phyloP scores from a whole-genome alignment of 2,888 invertebrate species.

The Drosophila cyrtoloma region DNA sequence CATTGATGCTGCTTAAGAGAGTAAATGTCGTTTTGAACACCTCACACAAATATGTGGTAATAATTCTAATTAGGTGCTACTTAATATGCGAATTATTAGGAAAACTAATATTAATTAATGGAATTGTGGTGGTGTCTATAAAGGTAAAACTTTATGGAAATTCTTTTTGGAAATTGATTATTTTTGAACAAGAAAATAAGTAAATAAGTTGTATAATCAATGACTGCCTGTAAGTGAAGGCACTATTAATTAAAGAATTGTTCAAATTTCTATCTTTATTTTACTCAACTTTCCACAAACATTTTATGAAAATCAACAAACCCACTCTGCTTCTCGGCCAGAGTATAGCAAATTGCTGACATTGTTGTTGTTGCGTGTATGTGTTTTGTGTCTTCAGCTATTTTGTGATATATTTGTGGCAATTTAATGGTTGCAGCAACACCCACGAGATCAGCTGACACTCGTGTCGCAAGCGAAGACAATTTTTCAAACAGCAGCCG shows the following conservation, averaged over 20 bases:
- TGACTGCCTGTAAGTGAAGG: neutral
- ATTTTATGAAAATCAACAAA: conserved; percentile 10
- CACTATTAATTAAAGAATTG: neutral
- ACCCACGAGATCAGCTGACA: conserved; percentile 67
- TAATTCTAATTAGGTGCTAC: conserved; percentile 11
- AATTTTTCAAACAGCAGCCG: conserved; percentile 61
- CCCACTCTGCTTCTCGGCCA: neutral
- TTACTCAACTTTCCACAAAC: neutral
- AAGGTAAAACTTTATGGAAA: neutral
- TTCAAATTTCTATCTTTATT: neutral
- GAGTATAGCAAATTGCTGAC: conserved; percentile 49
- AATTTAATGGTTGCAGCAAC: conserved; percentile 68
- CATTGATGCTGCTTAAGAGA: conserved; percentile 1
- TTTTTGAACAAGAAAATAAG: neutral
- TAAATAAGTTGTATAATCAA: neutral
- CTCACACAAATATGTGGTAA: neutral
- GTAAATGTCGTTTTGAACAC: neutral
- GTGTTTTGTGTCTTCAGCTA: conserved; percentile 31
- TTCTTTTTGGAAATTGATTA: neutral
- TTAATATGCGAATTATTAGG: neutral
- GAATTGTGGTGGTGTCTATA: neutral
- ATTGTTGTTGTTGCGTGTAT: conserved; percentile 16
- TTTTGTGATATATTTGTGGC: conserved; percentile 71
- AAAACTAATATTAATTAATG: neutral
- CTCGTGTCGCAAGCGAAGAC: conserved; percentile 38